Base-by-base conservation (phyloP, 2,113 vertebrate genomes). In the Myiopsitta monachus region DNA sequence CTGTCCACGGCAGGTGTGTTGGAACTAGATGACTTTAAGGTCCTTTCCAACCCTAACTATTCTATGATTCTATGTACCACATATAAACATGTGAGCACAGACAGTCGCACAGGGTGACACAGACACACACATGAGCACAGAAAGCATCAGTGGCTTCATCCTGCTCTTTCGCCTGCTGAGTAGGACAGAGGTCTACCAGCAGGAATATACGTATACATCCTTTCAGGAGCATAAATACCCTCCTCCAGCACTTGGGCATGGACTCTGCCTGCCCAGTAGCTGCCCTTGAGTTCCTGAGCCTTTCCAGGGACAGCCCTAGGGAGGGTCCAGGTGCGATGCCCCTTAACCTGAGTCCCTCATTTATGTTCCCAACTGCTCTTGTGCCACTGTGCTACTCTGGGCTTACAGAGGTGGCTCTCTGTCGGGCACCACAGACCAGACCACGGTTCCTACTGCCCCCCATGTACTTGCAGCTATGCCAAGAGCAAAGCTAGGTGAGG, bases 31-130 rank as follows among this genome's bases (percentile, higher is more conserved):
- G n/a, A n/a, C n/a, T n/a, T n/a, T n/a, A n/a, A n/a, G n/a, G n/a
- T n/a, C n/a, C n/a, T n/a, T n/a, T n/a, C n/a, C n/a, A n/a, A n/a
- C n/a, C n/a, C n/a, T n/a, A n/a, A n/a, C n/a, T n/a, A n/a, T n/a
- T n/a, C n/a, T n/a, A n/a, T n/a, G n/a, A n/a, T n/a, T 0, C 0
- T 12, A 2, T 4, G 9, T 26, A 36, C 61, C 61, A 51, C 5
- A 18, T 1, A 15, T 3, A 16, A 4, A 10, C 1, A 0, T 4
- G 33, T 38, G 61, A 28, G 11, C 9, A 7, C 4, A 17, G 28
- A 14, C 6, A 26, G 12, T 1, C 23, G 33, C 13, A 4, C 15
- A 59, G 24, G 14, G 18, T 1, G 4, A 15, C 57, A 70, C 13
- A 33, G 47, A 33, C 24, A 38, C 46, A 18, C 16, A 24, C 1